Percentiles rank a stretch among this genome's conserved stretches.
Conservation (phyloP, 2,888 invertebrate species). For the Heliconius erato region DNA sequence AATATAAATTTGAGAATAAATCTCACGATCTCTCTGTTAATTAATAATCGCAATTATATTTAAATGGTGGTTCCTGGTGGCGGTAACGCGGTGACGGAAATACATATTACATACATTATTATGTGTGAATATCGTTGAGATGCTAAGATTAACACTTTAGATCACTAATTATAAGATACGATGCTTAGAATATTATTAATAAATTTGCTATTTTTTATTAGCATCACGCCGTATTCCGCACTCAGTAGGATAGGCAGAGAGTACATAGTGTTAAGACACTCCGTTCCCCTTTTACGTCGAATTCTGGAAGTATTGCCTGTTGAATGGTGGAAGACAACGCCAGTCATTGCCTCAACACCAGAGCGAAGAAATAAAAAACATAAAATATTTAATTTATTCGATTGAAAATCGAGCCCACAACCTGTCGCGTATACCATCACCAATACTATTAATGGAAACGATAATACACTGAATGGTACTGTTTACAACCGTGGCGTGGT, state of each 20-base stretch:
- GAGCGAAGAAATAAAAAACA: no score
- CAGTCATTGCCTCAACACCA: no score
- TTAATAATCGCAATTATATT: conserved; percentile 34
- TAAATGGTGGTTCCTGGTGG: conserved; percentile 22
- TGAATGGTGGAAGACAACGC: no score
- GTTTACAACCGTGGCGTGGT: conserved; percentile 54
- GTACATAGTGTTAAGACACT: no score
- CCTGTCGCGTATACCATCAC: no score
- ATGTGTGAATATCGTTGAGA: conserved; percentile 5
- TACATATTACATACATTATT: not conserved
- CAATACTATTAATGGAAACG: no score
- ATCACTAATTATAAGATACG: not conserved
- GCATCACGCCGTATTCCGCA: no score
- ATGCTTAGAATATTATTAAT: not conserved
- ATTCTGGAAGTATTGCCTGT: no score
- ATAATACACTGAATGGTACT: conserved; percentile 34
- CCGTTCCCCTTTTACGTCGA: no score
- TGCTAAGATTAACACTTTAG: conserved; percentile 2
- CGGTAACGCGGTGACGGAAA: conserved; percentile 13
- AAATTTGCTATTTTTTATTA: not conserved
- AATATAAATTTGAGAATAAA: conserved; percentile 31
- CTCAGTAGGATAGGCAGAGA: no score
- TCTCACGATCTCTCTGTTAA: conserved; percentile 31
- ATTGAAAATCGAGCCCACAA: no score
- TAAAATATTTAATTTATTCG: no score